phyloP scores from a whole-genome alignment of 2,113 vertebrate genomes.

The Rhineura floridana region DNA sequence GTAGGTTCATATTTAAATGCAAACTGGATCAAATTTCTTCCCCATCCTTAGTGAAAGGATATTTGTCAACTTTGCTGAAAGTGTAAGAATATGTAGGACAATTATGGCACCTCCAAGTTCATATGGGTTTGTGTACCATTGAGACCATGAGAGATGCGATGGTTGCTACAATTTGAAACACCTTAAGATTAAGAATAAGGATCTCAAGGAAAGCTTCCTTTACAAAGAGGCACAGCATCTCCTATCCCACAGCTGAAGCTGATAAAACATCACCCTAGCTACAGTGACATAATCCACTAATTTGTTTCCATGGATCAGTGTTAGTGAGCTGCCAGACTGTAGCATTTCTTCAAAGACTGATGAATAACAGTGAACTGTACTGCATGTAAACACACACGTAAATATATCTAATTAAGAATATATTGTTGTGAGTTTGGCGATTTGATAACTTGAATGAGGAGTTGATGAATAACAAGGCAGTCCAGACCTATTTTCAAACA shows the following conservation, averaged over 20 bases:
- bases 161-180: not conserved
- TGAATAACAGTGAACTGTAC: not conserved
- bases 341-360: not conserved
- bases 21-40: too few relatives aligned
- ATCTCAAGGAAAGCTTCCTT: not conserved
- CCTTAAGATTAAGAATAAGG: not conserved
- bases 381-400: not conserved
- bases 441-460: not conserved
- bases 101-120: not conserved
- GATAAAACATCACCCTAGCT: not conserved
- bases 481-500: not conserved
- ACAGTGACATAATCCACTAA: not conserved
- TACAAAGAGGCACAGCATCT: not conserved
- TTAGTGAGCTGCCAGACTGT: not conserved
- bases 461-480: not conserved
- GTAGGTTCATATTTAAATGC: too few relatives aligned
- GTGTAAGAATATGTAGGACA: not conserved
- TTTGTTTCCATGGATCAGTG: not conserved
- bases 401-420: not conserved
- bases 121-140: not conserved
- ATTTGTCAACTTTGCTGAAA: not conserved
- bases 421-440: not conserved
- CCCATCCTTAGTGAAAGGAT: not conserved
- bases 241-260: not conserved
- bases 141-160: not conserved